A percentile compares a stretch with the other conserved stretches of the same genome.
phyloP scores from a whole-genome alignment of 2,888 invertebrate species.

The Papilio gigon region DNA sequence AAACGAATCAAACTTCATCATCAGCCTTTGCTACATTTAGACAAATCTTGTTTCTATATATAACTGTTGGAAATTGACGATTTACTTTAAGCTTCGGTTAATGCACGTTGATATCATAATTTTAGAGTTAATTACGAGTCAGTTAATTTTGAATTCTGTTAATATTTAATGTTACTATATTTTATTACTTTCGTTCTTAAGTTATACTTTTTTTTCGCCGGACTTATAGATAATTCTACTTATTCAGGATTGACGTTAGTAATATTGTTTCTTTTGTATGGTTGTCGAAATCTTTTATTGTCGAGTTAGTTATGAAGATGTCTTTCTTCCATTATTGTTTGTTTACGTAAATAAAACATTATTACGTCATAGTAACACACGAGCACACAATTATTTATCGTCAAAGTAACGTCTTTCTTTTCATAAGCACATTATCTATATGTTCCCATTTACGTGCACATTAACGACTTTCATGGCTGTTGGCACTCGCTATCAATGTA shows the following conservation, averaged over 20 bases:
- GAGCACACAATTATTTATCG: slow-evolving; percentile 40
- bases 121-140: slow-evolving; percentile 5
- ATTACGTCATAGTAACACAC: slow-evolving; percentile 8
- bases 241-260: no score
- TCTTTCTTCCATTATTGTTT: slow-evolving; percentile 3
- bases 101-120: slow-evolving; percentile 52
- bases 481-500: slow-evolving; percentile 73
- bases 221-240: no score
- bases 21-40: not conserved
- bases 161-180: not conserved
- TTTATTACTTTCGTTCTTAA: no score
- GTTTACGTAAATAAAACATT: not conserved
- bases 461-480: slow-evolving; percentile 70
- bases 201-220: no score
- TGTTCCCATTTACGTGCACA: slow-evolving; percentile 47
- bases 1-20: no score
- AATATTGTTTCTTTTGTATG: no score
- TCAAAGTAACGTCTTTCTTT: slow-evolving; percentile 57
- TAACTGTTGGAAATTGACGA: slow-evolving; percentile 49
- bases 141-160: not conserved
- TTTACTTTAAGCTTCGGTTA: slow-evolving; percentile 50
- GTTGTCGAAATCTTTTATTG: no score
- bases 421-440: slow-evolving; percentile 61
- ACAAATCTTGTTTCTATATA: slow-evolving; percentile 33
- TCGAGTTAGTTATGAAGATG: not conserved